Percentiles rank a stretch among this genome's conserved stretches.
Conservation (phyloP, 2,113 vertebrate genomes). For the Poicephalus gulielmi region DNA sequence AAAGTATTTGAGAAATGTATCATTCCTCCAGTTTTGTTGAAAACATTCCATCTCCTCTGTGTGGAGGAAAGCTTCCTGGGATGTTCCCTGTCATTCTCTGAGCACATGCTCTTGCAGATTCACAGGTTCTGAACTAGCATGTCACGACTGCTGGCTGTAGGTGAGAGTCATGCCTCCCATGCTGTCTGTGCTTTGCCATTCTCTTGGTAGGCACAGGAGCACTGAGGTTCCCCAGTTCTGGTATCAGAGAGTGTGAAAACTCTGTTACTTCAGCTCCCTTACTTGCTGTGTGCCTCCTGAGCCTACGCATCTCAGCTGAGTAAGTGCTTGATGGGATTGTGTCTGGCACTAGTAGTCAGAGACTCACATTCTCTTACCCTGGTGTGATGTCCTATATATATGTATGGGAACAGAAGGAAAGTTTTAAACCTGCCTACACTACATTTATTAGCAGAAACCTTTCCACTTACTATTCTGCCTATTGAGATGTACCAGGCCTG, state of each 20-base stretch:
- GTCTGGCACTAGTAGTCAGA: neutral
- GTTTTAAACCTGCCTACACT: neutral
- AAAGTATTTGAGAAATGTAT: neutral
- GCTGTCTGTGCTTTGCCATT: neutral
- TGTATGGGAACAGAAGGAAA: neutral
- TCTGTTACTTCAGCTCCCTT: neutral
- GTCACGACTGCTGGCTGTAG: neutral
- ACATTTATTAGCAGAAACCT: neutral
- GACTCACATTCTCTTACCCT: neutral
- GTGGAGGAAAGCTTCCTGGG: neutral
- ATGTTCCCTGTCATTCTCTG: neutral
- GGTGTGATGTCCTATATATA: neutral
- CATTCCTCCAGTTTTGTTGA: neutral
- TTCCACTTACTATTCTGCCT: neutral
- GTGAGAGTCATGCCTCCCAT: neutral
- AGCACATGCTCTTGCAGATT: neutral
- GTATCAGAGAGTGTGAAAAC: neutral
- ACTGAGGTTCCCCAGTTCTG: neutral
- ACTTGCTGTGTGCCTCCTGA: neutral
- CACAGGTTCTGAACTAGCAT: neutral
- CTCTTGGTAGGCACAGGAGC: neutral
- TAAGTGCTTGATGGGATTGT: neutral
- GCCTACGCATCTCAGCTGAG: accelerated
- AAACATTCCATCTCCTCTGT: accelerated
- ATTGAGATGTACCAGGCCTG: neutral